phyloP scores from a whole-genome alignment of 2,797 vertebrate genomes.

The Tadarida brasiliensis region DNA sequence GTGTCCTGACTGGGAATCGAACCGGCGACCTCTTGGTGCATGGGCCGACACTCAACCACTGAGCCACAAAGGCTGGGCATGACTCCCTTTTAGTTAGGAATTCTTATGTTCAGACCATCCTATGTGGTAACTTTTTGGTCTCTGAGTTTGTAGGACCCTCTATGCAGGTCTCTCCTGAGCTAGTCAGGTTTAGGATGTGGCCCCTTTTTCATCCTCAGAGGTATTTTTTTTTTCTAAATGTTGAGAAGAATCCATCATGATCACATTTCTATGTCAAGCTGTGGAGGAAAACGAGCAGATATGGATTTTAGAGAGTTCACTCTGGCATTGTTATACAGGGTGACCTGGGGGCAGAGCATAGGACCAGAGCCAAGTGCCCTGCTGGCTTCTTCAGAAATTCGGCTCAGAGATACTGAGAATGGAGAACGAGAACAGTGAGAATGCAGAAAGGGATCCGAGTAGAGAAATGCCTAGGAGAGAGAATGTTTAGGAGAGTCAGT shows the following conservation, averaged over 20 bases:
- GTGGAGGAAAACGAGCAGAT: background rate
- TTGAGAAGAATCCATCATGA: background rate
- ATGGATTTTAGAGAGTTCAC: background rate
- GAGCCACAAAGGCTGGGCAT: no score
- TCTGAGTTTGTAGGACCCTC: background rate
- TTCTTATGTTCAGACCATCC: background rate
- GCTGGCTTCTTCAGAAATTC: background rate
- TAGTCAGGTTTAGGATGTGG: background rate
- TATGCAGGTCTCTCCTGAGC: background rate
- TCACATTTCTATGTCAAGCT: background rate
- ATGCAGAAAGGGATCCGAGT: background rate
- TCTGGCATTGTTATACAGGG: background rate
- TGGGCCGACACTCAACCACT: no score
- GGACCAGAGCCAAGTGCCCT: background rate
- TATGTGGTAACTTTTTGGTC: background rate
- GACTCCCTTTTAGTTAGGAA: background rate
- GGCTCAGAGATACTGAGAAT: background rate
- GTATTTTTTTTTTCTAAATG: background rate
- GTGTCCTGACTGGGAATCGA: no score
- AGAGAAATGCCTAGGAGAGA: background rate
- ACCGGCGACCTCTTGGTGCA: no score
- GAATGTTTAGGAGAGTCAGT: background rate
- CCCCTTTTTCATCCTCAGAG: background rate
- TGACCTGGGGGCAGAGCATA: background rate
- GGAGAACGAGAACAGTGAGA: background rate